Conservation (phyloP, 2,888 invertebrate species). For the Carterocephalus palaemon region DNA sequence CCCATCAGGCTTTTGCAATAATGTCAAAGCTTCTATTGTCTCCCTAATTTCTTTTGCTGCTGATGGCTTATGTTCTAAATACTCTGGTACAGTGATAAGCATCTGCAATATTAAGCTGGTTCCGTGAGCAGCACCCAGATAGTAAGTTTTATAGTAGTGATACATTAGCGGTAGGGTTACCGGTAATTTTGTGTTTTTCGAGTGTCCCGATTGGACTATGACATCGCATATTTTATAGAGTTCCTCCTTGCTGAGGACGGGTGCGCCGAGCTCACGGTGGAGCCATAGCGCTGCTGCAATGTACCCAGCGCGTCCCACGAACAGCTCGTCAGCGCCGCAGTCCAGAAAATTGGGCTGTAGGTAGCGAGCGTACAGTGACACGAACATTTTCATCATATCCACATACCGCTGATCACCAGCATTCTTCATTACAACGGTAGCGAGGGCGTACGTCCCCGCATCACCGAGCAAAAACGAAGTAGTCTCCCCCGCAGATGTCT, state of each 20-base stretch:
- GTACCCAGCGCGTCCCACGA: slow-evolving; percentile 92
- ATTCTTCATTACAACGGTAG: slow-evolving; percentile 80
- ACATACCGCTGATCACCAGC: slow-evolving; percentile 60
- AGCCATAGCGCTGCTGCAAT: slow-evolving; percentile 88
- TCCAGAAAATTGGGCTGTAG: slow-evolving; percentile 74
- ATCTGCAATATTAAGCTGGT: slow-evolving; percentile 78
- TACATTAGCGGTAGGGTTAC: slow-evolving; percentile 87
- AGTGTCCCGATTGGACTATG: slow-evolving; percentile 84
- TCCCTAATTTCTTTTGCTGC: slow-evolving; percentile 80
- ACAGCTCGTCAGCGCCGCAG: slow-evolving; percentile 88
- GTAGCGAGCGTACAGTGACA: slow-evolving; percentile 55
- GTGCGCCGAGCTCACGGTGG: slow-evolving; percentile 71
- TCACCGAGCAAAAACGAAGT: slow-evolving; percentile 88
- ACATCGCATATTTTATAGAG: slow-evolving; percentile 82
- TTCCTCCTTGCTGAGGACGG: slow-evolving; percentile 63
- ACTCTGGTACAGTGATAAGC: slow-evolving; percentile 72
- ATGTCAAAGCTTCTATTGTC: slow-evolving; percentile 83
- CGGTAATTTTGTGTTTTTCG: slow-evolving; percentile 79
- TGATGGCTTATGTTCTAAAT: slow-evolving; percentile 71
- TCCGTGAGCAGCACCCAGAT: slow-evolving; percentile 84
- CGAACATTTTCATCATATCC: slow-evolving; percentile 57
- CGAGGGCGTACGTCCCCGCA: slow-evolving; percentile 86
- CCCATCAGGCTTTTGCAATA: slow-evolving; percentile 83
- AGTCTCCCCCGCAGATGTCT: slow-evolving; percentile 77
- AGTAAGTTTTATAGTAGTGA: slow-evolving; percentile 85